A percentile compares a stretch with the other conserved stretches of the same genome.
Evolutionary conservation across 1,140 invertebrate species (phyloP).

Genomic region (Colletes gigas): DNA sequence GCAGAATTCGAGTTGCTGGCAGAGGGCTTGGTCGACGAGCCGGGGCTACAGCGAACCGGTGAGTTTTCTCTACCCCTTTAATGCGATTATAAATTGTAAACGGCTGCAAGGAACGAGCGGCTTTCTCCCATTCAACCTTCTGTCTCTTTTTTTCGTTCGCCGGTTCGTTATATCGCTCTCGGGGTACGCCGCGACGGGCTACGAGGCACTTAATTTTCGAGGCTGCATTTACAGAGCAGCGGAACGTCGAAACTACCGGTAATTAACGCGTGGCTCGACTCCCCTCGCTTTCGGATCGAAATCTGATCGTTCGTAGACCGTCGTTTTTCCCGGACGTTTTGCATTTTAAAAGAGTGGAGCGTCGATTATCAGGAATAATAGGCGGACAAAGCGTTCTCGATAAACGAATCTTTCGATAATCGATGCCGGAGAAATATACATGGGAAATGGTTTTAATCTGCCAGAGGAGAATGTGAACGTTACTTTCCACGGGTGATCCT

Average conservation of each 20-base stretch:
- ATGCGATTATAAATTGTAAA: conserved; percentile 73
- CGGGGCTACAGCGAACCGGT: conserved; percentile 48
- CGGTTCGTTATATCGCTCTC: not conserved
- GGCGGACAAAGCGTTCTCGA: too few species aligned
- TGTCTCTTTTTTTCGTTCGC: not conserved
- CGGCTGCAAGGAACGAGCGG: conserved; percentile 61
- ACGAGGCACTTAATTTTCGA: conserved; percentile 54
- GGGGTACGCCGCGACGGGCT: not conserved
- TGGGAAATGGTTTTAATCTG: too few species aligned
- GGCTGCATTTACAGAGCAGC: conserved; percentile 57
- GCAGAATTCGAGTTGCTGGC: conserved; percentile 44
- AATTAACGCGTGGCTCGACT: conserved; percentile 60
- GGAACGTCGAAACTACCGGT: conserved; percentile 62
- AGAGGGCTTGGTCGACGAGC: conserved; percentile 28
- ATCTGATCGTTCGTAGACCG: conserved; percentile 45
- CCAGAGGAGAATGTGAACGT: too few species aligned
- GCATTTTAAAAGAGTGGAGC: too few species aligned
- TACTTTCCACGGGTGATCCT: too few species aligned
- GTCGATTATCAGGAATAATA: too few species aligned
- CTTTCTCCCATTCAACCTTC: conserved; percentile 14
- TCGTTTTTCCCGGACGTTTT: conserved; percentile 15
- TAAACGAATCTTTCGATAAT: too few species aligned
- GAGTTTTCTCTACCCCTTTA: conserved; percentile 53
- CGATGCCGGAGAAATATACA: too few species aligned
- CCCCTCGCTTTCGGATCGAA: conserved; percentile 41